Base-by-base conservation (phyloP, 64 coral and sea anemone genomes). In the Montipora sp. region DNA sequence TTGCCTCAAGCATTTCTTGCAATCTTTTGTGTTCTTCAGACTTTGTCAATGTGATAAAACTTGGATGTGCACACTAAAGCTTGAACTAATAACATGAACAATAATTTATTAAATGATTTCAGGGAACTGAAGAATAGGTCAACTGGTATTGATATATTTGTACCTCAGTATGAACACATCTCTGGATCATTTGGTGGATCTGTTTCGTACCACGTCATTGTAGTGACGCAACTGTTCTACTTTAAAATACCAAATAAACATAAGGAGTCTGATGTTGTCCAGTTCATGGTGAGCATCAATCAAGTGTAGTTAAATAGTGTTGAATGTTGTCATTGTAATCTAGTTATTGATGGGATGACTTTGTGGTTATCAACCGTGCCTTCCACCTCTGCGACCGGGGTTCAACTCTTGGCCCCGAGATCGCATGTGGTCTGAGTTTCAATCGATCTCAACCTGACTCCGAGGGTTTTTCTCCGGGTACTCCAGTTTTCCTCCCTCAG, bases 191-290 rank as follows among this genome's bases (percentile, higher is more conserved):
- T 98, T 49, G 97, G 94, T 21, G 79, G 94, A 15, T 89, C 94
- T 70, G 94, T 98, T 46, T 23, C 92, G 14, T 98, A 98, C 48
- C 91, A 98, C 8, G 74, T 98, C 13, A 98, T 98, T 87, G 97
- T 98, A 4, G 91, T 98, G 53, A 98, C 97, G 21, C 88, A 84
- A 44, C 63, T 98, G 21, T 98, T 98, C 80, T 98, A 98, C 58
- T 98, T 98, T 47, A 98, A 98, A 78, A 96, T 91, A 55, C 88
- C 92, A 72, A 81, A 79, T 50, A 93, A 98, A 80, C 91, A 98
- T 75, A 98, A 98, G 75, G 97, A 98, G 60, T 98, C 97, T 57
- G 97, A 98, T 92, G 75, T 98, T 69, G 97, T 98, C 2, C 97
- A 98, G 47, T 98, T 98, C 66, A 95, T 95, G 87, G 97, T 98